Conservation (phyloP, 2,888 invertebrate genomes). For the Diplolepis rosae region DNA sequence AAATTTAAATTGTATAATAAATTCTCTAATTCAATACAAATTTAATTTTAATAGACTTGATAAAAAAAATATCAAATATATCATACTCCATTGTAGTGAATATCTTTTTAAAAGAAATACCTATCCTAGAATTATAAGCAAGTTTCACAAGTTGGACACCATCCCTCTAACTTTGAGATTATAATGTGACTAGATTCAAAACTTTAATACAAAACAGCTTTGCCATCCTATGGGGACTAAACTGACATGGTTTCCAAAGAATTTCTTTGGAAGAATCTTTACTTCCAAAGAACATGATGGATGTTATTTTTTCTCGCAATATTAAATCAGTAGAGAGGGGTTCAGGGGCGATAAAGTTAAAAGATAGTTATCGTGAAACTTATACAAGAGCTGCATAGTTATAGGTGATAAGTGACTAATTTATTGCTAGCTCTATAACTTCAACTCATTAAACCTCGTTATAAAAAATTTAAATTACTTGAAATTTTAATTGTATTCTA, state of each 20-base stretch:
- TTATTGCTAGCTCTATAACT: background rate
- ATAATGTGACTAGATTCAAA: background rate
- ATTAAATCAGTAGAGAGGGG: constrained; percentile 19
- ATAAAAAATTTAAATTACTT: too few species aligned
- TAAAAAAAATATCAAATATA: too few species aligned
- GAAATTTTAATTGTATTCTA: too few species aligned
- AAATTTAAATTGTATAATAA: too few species aligned
- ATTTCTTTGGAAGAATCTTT: constrained; percentile 3
- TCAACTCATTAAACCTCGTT: background rate
- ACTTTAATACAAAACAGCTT: background rate
- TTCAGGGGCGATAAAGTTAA: background rate
- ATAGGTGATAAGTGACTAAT: background rate
- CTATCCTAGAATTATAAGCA: background rate
- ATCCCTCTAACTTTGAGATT: background rate
- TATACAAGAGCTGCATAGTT: background rate
- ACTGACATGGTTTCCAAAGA: background rate
- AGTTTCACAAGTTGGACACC: background rate
- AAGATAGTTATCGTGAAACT: constrained; percentile 1
- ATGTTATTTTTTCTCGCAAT: background rate
- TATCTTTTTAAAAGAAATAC: too few species aligned
- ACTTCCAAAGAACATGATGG: constrained; percentile 5
- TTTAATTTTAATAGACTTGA: too few species aligned
- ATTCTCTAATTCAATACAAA: too few species aligned
- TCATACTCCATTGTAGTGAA: too few species aligned
- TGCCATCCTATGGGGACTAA: background rate